Conservation (phyloP, 2,888 invertebrate species). For the Capitulum mitella region DNA sequence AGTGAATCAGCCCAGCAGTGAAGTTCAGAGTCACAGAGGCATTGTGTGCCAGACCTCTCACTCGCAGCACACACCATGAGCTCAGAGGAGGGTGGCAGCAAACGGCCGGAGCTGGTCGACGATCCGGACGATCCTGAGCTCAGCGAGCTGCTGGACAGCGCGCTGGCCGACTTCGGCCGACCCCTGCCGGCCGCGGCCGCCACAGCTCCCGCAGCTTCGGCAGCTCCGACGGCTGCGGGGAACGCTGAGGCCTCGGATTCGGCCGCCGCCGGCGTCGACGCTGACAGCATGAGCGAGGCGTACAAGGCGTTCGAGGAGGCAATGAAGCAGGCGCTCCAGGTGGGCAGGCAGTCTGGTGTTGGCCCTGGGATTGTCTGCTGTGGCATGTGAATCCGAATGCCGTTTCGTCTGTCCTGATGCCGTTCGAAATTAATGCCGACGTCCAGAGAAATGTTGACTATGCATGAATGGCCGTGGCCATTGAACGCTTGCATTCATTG, state of each 20-base stretch:
- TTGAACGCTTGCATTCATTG: no score
- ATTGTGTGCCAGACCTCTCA: no score
- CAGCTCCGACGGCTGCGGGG: background rate
- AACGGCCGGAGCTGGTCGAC: background rate
- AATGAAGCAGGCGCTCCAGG: background rate
- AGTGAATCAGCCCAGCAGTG: no score
- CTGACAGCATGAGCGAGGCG: background rate
- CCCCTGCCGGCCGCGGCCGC: background rate
- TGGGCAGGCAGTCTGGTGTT: no score
- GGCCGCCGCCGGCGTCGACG: background rate
- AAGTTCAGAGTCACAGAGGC: no score
- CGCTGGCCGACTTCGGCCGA: background rate
- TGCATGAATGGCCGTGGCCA: no score
- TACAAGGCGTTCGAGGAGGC: background rate
- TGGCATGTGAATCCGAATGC: no score
- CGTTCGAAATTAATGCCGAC: no score
- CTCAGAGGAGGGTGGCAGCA: background rate
- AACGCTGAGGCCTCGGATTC: background rate
- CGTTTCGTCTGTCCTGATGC: no score
- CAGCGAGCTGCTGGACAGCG: constrained; percentile 6
- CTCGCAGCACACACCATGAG: background rate
- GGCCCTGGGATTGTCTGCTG: no score
- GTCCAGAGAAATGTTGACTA: no score
- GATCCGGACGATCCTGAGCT: background rate
- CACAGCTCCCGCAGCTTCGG: background rate